Evolutionary conservation across 1,140 invertebrate genomes (phyloP), one percentile per base, ranked within the genome.

Genomic region (Anastrepha obliqua): DNA sequence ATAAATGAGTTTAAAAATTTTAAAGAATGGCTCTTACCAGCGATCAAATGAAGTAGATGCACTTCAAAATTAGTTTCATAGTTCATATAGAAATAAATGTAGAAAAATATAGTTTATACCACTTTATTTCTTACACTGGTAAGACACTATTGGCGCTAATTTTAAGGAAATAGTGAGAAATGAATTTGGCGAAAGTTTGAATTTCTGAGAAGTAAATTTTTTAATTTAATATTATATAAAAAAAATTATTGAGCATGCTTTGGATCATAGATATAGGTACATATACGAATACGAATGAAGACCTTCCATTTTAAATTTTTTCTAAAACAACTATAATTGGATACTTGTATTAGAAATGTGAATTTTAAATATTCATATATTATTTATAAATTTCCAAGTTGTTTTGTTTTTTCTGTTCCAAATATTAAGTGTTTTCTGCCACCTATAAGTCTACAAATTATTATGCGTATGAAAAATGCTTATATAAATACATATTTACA

Each of bases 381-480:
- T 62, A n/a, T 62, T 62, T 62, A 29, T 58, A 58, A 8, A 58
- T 58, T 8, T 58, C 39, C 17, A 74, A 74, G 44, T 8, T 44
- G 17, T 44, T 6, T 6, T 65, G n/a, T 29, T 29, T 2, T 29
- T 29, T 29, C 29, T 29, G 29, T 29, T 29, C 29, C 29, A 29
- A 29, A 29, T 29, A 29, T 29, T 44, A n/a, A 39, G 17, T 47
- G 67, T 74, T 74, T 74, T 74, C 42, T 74, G 44, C 67, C 39
- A 4, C 13, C 67, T 74, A 44, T 42, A 74, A 42, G 15, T 74
- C 67, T 74, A 47, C 13, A 17, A 47, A 47, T 74, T 74, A 74
- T 47, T 74, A 74, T 74, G 44, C 67, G 67, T 74, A 74, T 74
- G 51, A 74, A 74, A 74, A 42, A 42, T 74, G 67, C 42, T 74